Conservation (phyloP, 2,888 invertebrate genomes). For the Panopea generosa region DNA sequence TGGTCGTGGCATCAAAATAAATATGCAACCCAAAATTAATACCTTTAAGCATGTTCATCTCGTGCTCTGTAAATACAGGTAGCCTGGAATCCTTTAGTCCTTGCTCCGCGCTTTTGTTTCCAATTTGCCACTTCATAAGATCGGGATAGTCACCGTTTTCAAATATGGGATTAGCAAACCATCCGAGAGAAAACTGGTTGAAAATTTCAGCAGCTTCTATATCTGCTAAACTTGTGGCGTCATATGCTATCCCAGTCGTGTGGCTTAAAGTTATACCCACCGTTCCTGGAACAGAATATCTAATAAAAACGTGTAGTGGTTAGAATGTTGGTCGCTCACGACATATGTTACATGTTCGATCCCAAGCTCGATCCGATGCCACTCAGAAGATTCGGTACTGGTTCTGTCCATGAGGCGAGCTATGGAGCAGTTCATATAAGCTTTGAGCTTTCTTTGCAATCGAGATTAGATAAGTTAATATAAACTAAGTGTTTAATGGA, state of each 20-base stretch:
- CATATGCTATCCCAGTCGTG: conserved; percentile 57
- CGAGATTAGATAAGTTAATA: no score
- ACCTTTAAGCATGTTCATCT: conserved; percentile 70
- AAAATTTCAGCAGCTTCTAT: conserved; percentile 61
- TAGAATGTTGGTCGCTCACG: no score
- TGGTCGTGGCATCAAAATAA: no score
- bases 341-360: no score
- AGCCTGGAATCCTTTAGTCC: conserved; percentile 60
- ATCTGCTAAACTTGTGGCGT: conserved; percentile 49
- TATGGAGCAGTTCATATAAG: no score
- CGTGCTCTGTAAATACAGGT: conserved; percentile 74
- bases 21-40: no score
- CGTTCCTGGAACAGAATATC: conserved; percentile 44
- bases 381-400: no score
- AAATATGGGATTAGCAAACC: conserved; percentile 77
- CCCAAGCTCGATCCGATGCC: no score
- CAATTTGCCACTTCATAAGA: conserved; percentile 62
- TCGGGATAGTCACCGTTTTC: conserved; percentile 86
- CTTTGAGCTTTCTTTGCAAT: no score
- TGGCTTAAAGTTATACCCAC: conserved; percentile 66
- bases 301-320: no score
- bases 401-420: no score
- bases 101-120: conserved; percentile 54
- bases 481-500: no score
- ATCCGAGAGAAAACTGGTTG: conserved; percentile 69